Evolutionary conservation across 2,888 invertebrate genomes (phyloP).

Genomic region (Acrobasis consociella): DNA sequence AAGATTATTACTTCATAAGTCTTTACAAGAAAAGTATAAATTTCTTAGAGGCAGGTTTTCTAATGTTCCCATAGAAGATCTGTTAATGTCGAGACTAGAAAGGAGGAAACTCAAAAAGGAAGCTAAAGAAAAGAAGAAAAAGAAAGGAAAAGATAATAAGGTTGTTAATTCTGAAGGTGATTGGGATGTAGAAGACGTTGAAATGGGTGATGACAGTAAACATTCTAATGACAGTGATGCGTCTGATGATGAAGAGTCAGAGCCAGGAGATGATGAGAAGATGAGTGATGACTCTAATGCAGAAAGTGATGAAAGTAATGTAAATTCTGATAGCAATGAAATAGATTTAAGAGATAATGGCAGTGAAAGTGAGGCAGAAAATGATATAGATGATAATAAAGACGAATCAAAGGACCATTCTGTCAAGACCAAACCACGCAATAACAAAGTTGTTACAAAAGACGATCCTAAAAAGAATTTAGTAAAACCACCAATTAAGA

Average conservation of each 20-base stretch:
- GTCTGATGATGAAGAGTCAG: conserved; percentile 29
- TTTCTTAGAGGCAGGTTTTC: conserved; percentile 60
- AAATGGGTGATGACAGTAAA: conserved; percentile 31
- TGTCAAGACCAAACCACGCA: conserved; percentile 21
- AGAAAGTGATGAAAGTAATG: conserved; percentile 19
- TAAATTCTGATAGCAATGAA: conserved; percentile 26
- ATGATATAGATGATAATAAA: conserved; percentile 24
- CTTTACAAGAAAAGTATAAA: conserved; percentile 67
- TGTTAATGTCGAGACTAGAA: conserved; percentile 72
- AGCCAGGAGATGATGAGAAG: conserved; percentile 22
- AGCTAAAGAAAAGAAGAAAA: conserved; percentile 60
- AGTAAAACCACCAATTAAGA: not conserved
- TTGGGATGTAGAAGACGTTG: conserved; percentile 59
- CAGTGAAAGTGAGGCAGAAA: conserved; percentile 26
- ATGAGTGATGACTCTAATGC: conserved; percentile 27
- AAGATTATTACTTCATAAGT: conserved; percentile 65
- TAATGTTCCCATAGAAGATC: conserved; percentile 66
- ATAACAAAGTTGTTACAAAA: conserved; percentile 5
- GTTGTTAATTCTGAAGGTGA: conserved; percentile 55
- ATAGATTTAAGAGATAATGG: conserved; percentile 26
- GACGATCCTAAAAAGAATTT: not conserved
- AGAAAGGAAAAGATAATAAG: conserved; percentile 44
- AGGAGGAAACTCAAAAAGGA: conserved; percentile 68
- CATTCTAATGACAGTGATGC: conserved; percentile 23
- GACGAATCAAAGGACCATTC: conserved; percentile 22